Evolutionary conservation across 2,888 invertebrate genomes (phyloP).

Genomic region (Globia sparganii): DNA sequence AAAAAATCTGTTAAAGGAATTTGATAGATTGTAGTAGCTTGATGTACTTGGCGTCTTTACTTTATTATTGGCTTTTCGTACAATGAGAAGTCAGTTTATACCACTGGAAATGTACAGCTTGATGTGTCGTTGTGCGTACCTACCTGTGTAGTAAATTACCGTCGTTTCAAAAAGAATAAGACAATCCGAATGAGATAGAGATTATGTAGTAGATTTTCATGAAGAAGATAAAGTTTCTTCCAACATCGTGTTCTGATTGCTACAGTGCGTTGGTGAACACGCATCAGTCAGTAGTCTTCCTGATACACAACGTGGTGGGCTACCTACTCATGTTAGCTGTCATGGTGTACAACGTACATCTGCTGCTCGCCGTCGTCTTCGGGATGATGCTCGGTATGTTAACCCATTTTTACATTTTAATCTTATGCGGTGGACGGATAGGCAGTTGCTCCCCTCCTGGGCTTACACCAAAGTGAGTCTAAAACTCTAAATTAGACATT

Average conservation of each 20-base stretch:
- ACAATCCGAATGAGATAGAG: neutral
- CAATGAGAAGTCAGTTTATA: too few relatives aligned
- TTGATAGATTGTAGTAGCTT: too few relatives aligned
- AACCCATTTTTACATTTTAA: neutral
- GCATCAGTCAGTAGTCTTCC: slow-evolving; percentile 87
- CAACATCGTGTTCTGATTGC: neutral
- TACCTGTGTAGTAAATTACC: neutral
- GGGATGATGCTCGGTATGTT: slow-evolving; percentile 91
- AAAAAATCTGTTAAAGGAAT: too few relatives aligned
- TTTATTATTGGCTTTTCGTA: too few relatives aligned
- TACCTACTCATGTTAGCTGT: slow-evolving; percentile 93
- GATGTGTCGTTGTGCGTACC: neutral
- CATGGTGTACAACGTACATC: slow-evolving; percentile 93
- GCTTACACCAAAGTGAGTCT: too few relatives aligned
- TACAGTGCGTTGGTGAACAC: slow-evolving; percentile 81
- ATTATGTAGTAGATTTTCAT: neutral
- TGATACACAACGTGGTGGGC: slow-evolving; percentile 91
- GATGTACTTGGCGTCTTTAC: too few relatives aligned
- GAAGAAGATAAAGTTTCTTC: too few relatives aligned
- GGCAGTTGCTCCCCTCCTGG: too few relatives aligned
- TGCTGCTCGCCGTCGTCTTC: slow-evolving; percentile 91
- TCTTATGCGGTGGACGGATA: neutral
- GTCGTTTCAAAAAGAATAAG: neutral
- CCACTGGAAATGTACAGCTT: neutral
- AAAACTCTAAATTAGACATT: too few relatives aligned